Conservation (phyloP, 2,888 invertebrate genomes). For the Heliconius aoede region DNA sequence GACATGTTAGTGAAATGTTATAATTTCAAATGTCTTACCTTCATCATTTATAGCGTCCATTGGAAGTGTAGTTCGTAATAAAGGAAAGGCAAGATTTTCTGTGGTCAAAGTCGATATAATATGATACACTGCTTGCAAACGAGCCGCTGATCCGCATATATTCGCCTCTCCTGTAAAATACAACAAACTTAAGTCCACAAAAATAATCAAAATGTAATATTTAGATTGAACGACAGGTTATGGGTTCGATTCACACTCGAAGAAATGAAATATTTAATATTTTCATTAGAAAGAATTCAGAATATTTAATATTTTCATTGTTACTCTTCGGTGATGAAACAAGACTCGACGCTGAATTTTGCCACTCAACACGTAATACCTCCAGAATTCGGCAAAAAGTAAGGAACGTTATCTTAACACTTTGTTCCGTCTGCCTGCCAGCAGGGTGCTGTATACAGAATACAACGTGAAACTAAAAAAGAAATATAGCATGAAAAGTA, state of each 20-base stretch:
- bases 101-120: slow-evolving; percentile 62
- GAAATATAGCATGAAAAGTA: background rate
- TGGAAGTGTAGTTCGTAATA: slow-evolving; percentile 72
- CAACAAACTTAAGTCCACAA: background rate
- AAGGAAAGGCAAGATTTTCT: slow-evolving; percentile 50
- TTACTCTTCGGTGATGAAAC: no score
- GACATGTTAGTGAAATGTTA: background rate
- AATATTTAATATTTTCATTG: no score
- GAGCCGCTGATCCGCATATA: slow-evolving; percentile 86
- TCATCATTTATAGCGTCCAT: slow-evolving; percentile 78
- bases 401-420: no score
- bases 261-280: no score
- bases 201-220: background rate
- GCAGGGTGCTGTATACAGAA: no score
- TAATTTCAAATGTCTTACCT: slow-evolving; percentile 60
- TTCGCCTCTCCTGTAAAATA: slow-evolving; percentile 80
- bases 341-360: no score
- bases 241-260: no score
- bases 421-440: no score
- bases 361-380: no score
- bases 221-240: background rate
- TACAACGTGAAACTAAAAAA: background rate
- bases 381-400: no score
- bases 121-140: slow-evolving; percentile 82
- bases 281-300: no score